Conservation (phyloP, 2,113 vertebrate genomes). For the Saccopteryx leptura region DNA sequence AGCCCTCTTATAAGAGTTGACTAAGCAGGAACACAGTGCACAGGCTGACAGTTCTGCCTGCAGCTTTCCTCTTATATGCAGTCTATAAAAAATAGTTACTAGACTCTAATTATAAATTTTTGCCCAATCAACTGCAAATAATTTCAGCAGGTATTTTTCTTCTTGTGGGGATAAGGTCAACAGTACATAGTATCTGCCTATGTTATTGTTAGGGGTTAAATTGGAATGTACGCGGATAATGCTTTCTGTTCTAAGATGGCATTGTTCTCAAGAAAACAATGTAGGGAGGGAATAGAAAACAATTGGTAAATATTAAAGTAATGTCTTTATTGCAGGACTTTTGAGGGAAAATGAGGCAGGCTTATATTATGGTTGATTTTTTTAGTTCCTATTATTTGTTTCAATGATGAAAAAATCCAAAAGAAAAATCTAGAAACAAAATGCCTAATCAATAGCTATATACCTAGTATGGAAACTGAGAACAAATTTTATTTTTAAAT, state of each 20-base stretch:
- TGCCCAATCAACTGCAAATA: background rate
- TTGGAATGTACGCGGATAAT: background rate
- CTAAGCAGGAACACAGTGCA: background rate
- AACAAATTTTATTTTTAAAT: slow-evolving; percentile 23
- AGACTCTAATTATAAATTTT: background rate
- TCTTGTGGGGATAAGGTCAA: background rate
- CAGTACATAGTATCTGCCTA: background rate
- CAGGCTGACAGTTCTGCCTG: background rate
- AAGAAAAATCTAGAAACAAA: slow-evolving; percentile 6
- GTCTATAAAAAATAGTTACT: background rate
- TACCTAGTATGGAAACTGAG: background rate
- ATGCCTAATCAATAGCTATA: background rate
- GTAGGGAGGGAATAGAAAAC: background rate
- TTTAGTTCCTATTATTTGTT: background rate
- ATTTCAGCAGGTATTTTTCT: background rate
- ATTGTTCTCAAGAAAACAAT: slow-evolving; percentile 39
- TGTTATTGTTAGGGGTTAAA: background rate
- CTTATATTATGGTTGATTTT: background rate
- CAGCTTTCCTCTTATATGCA: background rate
- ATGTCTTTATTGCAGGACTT: background rate
- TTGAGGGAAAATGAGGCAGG: background rate
- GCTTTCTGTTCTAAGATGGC: background rate
- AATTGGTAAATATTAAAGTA: background rate
- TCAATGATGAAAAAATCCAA: background rate
- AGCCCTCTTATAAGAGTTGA: background rate